Percentiles rank a stretch among this genome's conserved stretches.
Evolutionary conservation across 2,797 vertebrate species (phyloP).

Genomic region (Adrianichthys oophorus): DNA sequence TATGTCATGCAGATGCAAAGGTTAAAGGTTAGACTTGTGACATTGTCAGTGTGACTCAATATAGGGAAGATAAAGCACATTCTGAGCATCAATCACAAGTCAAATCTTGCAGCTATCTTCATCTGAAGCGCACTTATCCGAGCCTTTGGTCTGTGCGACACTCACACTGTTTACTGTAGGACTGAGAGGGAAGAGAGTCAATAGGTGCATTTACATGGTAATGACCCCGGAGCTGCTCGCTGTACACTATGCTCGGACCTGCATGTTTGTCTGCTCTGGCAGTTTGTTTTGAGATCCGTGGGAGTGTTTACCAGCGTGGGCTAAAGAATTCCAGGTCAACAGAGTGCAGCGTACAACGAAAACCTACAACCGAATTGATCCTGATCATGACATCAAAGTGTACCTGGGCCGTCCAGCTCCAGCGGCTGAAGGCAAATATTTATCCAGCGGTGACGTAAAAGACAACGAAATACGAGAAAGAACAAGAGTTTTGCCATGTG

Average conservation of each 20-base stretch:
- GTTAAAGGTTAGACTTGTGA: neutral
- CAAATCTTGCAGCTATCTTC: neutral
- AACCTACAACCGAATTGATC: constrained; percentile 59
- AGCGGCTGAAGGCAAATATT: constrained; percentile 70
- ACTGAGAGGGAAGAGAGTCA: constrained; percentile 44
- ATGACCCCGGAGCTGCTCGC: constrained; percentile 54
- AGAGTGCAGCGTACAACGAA: constrained; percentile 56
- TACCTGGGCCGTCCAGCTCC: constrained; percentile 41
- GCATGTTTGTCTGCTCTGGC: constrained; percentile 52
- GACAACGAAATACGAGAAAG: constrained; percentile 46
- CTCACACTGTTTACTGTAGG: constrained; percentile 43
- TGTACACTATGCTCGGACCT: constrained; percentile 47
- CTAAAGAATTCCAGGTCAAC: constrained; percentile 67
- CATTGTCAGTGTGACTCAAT: neutral
- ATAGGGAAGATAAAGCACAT: neutral
- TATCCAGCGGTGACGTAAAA: constrained; percentile 65
- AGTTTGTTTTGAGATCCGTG: constrained; percentile 65
- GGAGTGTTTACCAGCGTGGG: constrained; percentile 68
- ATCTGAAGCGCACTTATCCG: neutral
- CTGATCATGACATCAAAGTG: constrained; percentile 64
- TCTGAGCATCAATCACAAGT: neutral
- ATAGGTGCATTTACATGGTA: constrained; percentile 51
- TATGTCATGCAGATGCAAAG: neutral
- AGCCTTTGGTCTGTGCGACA: constrained; percentile 5
- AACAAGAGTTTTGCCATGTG: constrained; percentile 32